Base-by-base conservation (phyloP, 2,797 vertebrate genomes). In the Apogon talboti region DNA sequence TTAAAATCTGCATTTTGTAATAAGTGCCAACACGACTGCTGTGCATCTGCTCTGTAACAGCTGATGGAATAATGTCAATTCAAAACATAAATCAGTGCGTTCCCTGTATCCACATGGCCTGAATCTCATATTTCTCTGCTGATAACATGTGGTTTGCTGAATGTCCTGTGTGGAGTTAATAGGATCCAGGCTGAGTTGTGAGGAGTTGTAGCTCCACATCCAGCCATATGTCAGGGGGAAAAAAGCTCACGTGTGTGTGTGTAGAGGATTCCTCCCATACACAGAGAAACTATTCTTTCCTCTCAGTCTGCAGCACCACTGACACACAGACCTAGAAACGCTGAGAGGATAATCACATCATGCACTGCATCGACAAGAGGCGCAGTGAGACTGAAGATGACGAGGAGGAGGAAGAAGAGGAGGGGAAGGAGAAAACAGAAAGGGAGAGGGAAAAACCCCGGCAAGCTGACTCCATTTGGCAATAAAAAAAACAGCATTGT, bases 321-420 rank as follows among this genome's bases (percentile, higher is more conserved):
- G 90, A 93, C 90, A 93, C 87, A 93, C 85, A 92, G 89, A 92
- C 90, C 89, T 65, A 92, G 86, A 93, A 91, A 92, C 80, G 56
- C 82, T 57, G 79, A 43, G 24, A 77, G 75, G 75, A 85, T 74
- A 82, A 86, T 90, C 56, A 77, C 79, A 83, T 82, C 71, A 57
- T 43, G 53, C 81, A 81, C 62, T 76, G 72, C 61, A 65, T 72
- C 47, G 60, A 81, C 48, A 35, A 58, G 72, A 74, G 73, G 46
- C 41, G 41, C 16, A 49, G 66, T 50, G 51, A 65, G 42, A 56
- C 15, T 21, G 52, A 47, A 7, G 55, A 51, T 5, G 38, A 65
- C 15, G 57, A 50, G 9, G 54, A 60, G 19, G 65, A n/a, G 19
- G 38, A 65, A n/a, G 57, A 50, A 7, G 54, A 60, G 19, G 19